Conservation (phyloP, 2,797 vertebrate genomes). For the Pipistrellus kuhlii region DNA sequence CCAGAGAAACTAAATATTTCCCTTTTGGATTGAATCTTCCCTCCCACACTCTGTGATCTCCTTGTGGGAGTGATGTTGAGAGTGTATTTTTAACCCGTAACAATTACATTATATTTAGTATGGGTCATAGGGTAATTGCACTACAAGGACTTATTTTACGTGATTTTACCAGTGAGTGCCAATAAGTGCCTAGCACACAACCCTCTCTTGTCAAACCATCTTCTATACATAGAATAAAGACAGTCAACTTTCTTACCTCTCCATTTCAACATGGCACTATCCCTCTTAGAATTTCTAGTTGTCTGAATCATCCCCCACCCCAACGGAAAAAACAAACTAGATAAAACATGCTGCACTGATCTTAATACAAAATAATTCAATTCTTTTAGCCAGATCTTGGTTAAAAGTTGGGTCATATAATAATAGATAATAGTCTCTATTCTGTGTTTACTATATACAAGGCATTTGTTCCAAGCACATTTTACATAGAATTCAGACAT, state of each 20-base stretch:
- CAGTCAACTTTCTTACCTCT: neutral
- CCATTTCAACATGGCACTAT: neutral
- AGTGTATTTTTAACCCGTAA: neutral
- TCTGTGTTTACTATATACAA: neutral
- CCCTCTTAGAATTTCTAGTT: constrained; percentile 4
- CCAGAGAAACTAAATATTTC: neutral
- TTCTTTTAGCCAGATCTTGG: neutral
- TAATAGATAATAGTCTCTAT: neutral
- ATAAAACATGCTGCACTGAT: neutral
- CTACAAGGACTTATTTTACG: neutral
- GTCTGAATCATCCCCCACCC: neutral
- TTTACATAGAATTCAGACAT: constrained; percentile 31
- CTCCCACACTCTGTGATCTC: neutral
- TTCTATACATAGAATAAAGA: neutral
- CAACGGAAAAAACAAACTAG: neutral
- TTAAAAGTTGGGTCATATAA: neutral
- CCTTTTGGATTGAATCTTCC: neutral
- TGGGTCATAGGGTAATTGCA: neutral
- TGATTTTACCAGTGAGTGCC: neutral
- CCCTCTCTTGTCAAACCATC: neutral
- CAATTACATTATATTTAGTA: neutral
- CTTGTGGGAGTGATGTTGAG: neutral
- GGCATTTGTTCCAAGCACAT: neutral
- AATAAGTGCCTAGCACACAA: neutral
- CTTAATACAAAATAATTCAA: neutral